Conservation (phyloP, 1,140 invertebrate species). For the Heterodera schachtii region DNA sequence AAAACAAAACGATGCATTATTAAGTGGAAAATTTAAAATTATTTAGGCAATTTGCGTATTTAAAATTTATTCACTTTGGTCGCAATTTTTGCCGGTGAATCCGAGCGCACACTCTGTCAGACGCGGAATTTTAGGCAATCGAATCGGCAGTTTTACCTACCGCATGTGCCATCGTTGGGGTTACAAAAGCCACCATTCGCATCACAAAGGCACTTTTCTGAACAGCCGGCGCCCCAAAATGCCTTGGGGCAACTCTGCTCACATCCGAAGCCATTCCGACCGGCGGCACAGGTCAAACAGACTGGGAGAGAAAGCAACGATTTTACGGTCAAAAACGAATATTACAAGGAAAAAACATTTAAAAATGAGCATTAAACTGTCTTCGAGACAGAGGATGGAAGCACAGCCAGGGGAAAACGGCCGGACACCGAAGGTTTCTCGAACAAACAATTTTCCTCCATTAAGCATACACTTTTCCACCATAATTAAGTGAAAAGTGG, state of each 20-base stretch:
- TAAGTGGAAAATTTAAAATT: constrained; percentile 31
- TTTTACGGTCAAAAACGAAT: not conserved
- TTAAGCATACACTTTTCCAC: not conserved
- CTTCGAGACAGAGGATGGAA: constrained; percentile 2
- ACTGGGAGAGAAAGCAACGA: constrained; percentile 40
- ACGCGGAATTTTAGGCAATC: not conserved
- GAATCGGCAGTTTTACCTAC: not conserved
- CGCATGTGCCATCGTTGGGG: constrained; percentile 66
- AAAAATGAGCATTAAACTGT: not conserved
- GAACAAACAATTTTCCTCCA: not conserved
- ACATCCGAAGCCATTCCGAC: constrained; percentile 81
- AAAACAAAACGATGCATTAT: not conserved
- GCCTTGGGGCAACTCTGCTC: constrained; percentile 73
- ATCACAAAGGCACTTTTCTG: constrained; percentile 41
- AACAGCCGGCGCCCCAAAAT: constrained; percentile 41
- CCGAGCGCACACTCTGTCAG: constrained; percentile 62
- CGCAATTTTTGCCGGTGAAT: constrained; percentile 59
- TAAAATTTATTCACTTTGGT: constrained; percentile 35
- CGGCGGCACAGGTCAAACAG: constrained; percentile 77
- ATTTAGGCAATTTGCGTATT: too few species aligned
- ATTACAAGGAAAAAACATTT: constrained; percentile 1
- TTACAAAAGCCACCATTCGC: constrained; percentile 46
- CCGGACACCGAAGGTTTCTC: not conserved
- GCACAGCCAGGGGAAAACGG: not conserved
- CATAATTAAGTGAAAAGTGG: not conserved